phyloP scores from a whole-genome alignment of 2,113 vertebrate genomes.

The Spheniscus mendiculus region DNA sequence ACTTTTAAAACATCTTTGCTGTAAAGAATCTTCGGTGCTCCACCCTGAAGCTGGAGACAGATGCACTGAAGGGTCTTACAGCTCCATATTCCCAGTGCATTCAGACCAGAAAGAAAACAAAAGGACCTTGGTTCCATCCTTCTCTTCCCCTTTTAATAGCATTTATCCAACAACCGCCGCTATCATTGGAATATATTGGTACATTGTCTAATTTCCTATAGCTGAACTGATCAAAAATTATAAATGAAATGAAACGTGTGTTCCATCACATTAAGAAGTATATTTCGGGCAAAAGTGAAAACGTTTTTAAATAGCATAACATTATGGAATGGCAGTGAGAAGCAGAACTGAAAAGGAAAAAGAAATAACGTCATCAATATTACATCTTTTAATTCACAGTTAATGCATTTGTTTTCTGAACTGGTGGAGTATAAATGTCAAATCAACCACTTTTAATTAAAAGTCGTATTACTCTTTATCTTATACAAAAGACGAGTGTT shows the following conservation, averaged over 20 bases:
- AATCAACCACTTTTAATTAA: slow-evolving; percentile 12
- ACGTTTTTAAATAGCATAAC: background rate
- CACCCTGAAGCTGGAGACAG: accelerated
- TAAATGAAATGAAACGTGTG: background rate
- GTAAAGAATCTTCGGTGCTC: background rate
- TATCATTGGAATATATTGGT: background rate
- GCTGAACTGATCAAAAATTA: background rate
- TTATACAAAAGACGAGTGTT: background rate
- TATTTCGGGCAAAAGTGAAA: background rate
- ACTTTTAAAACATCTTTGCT: background rate
- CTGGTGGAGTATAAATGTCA: background rate
- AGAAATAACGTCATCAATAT: background rate
- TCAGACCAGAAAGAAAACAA: background rate
- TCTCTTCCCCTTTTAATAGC: background rate
- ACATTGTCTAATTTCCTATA: background rate
- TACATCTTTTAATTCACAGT: background rate
- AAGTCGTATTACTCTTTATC: background rate
- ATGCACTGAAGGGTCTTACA: background rate
- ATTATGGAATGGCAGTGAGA: background rate
- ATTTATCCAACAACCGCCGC: background rate
- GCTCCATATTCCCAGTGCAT: background rate
- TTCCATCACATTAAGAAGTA: background rate
- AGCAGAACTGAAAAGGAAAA: background rate
- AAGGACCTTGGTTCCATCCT: background rate
- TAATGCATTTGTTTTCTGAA: slow-evolving; percentile 32